These are phyloP conservation scores for Apteryx owenii DNA, from an alignment of 2,113 vertebrate species.

Conservation along the genomic window DNA sequence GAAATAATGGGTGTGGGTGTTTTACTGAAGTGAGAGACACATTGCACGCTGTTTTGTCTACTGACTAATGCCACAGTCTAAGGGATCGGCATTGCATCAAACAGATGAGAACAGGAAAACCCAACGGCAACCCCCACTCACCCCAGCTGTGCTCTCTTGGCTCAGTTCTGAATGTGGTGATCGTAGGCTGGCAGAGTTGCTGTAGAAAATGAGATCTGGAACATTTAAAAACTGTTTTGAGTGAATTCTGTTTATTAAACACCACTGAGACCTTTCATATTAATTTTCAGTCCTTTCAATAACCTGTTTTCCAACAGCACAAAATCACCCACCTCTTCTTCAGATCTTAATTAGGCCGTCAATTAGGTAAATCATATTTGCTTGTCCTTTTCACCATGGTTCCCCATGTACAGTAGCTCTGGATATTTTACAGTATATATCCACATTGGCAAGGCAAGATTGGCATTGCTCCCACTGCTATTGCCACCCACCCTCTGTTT, in stretches of 20 bases:
- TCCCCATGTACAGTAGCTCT: constrained; percentile 31
- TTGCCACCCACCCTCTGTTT: constrained; percentile 54
- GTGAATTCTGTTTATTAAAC: constrained; percentile 65
- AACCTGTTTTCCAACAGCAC: constrained; percentile 65
- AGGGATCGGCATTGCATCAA: constrained; percentile 1
- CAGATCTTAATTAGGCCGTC: constrained; percentile 65
- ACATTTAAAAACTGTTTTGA: constrained; percentile 49
- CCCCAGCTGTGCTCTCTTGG: constrained; percentile 63
- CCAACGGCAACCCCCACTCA: background rate
- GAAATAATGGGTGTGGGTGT: background rate
- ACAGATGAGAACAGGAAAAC: constrained; percentile 14
- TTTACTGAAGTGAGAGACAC: background rate
- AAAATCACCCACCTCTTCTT: constrained; percentile 70
- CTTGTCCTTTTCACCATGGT: constrained; percentile 55
- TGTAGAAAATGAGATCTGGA: constrained; percentile 54
- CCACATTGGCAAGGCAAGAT: constrained; percentile 26
- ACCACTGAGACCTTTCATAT: constrained; percentile 62
- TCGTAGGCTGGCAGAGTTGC: constrained; percentile 24
- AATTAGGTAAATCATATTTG: constrained; percentile 72
- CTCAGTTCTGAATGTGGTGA: background rate
- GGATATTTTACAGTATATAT: constrained; percentile 50
- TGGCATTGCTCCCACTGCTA: constrained; percentile 52
- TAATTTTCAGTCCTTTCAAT: constrained; percentile 68
- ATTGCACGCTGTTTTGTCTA: background rate
- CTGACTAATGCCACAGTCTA: background rate